phyloP scores from a whole-genome alignment of 2,797 vertebrate genomes.

The Anas flavirostris region DNA sequence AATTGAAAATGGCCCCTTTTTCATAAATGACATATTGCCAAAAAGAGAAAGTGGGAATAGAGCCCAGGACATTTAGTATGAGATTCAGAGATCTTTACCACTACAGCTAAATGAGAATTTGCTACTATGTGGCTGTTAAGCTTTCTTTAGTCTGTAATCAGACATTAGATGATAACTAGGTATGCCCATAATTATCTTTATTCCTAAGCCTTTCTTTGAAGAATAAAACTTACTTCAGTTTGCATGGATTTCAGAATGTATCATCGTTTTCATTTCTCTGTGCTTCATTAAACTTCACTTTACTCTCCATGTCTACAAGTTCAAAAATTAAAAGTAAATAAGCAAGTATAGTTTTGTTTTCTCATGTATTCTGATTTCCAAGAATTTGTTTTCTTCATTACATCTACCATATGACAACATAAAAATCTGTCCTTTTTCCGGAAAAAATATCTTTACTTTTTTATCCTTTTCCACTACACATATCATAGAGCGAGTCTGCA shows the following conservation, averaged over 20 bases:
- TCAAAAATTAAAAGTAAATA: background rate
- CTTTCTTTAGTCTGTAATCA: background rate
- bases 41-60: background rate
- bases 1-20: slow-evolving; percentile 13
- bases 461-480: background rate
- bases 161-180: background rate
- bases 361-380: background rate
- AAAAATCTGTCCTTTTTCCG: background rate
- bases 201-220: background rate
- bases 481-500: background rate
- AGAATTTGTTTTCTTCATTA: background rate
- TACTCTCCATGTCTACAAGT: background rate
- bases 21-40: slow-evolving; percentile 16
- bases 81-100: background rate
- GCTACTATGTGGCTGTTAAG: background rate
- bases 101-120: background rate
- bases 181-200: background rate
- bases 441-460: background rate
- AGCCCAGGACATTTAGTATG: background rate
- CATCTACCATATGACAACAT: rapidly evolving
- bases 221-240: background rate
- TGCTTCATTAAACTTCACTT: background rate
- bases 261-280: background rate
- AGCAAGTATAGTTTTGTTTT: background rate
- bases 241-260: background rate